phyloP scores from a whole-genome alignment of 2,797 vertebrate species.

The Botia kubotai region DNA sequence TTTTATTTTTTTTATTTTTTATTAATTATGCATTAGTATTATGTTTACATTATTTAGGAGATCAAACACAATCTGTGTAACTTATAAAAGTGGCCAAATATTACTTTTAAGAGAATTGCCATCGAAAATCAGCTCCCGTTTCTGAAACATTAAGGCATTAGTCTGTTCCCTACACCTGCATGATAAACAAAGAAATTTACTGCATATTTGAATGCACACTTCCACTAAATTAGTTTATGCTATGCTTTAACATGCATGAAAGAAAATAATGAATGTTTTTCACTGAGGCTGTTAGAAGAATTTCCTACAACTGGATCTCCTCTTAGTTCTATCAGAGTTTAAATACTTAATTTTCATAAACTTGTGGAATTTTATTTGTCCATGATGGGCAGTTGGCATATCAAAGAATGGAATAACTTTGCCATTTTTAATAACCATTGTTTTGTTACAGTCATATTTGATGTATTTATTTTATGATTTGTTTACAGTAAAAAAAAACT shows the following conservation, averaged over 20 bases:
- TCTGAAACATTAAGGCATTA: not conserved
- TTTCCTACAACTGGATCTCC: not conserved
- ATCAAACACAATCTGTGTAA: slow-evolving; percentile 10
- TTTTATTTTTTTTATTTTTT: not conserved
- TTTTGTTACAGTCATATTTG: slow-evolving; percentile 13
- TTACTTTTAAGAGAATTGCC: not conserved
- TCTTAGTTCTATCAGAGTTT: not conserved
- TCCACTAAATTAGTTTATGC: slow-evolving; percentile 13
- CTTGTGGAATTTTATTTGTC: not conserved
- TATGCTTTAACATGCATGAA: slow-evolving; percentile 27
- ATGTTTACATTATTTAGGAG: slow-evolving; percentile 25
- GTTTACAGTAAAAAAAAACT: slow-evolving; percentile 25
- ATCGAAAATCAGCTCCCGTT: not conserved
- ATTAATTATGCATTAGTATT: not conserved
- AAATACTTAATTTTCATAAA: slow-evolving; percentile 2
- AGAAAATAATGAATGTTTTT: slow-evolving; percentile 10
- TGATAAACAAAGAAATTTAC: slow-evolving; percentile 15
- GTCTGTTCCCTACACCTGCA: slow-evolving; percentile 6
- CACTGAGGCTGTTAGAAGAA: slow-evolving; percentile 4
- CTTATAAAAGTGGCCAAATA: slow-evolving; percentile 37
- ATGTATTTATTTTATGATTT: slow-evolving; percentile 24
- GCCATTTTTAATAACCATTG: not conserved
- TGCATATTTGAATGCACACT: slow-evolving; percentile 29
- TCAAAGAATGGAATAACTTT: not conserved
- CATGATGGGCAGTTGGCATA: not conserved